phyloP scores from a whole-genome alignment of 2,888 invertebrate species.

The Merodon equestris region DNA sequence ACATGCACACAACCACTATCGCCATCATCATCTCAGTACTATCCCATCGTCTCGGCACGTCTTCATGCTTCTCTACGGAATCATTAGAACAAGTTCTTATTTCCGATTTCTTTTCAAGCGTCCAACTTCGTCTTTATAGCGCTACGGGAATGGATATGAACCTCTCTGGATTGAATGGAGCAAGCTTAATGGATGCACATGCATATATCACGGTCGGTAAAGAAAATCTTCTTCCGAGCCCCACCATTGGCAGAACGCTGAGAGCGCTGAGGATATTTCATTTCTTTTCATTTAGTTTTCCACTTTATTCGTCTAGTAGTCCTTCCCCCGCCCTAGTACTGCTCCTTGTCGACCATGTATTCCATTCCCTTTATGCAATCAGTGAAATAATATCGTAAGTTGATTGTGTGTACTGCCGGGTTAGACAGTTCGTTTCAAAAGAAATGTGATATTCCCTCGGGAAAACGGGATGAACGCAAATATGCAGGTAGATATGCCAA shows the following conservation, averaged over 20 bases:
- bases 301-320: slow-evolving; percentile 49
- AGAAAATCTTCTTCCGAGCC: slow-evolving; percentile 49
- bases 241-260: not conserved
- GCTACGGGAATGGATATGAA: not conserved
- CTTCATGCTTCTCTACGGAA: slow-evolving; percentile 1
- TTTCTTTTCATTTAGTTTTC: slow-evolving; percentile 64
- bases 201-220: slow-evolving; percentile 51
- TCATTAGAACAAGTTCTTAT: slow-evolving; percentile 48
- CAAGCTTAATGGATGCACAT: slow-evolving; percentile 49
- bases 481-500: slow-evolving; percentile 54
- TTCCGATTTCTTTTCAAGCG: slow-evolving; percentile 60
- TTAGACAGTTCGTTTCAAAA: slow-evolving; percentile 67
- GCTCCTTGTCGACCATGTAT: slow-evolving; percentile 39
- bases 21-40: slow-evolving; percentile 18
- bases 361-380: slow-evolving; percentile 66
- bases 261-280: slow-evolving; percentile 63
- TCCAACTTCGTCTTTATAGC: slow-evolving; percentile 44
- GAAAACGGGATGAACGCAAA: slow-evolving; percentile 41
- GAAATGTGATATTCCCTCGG: slow-evolving; percentile 56
- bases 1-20: slow-evolving; percentile 15
- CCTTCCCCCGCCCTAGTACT: not conserved
- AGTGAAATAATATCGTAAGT: slow-evolving; percentile 68
- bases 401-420: slow-evolving; percentile 67
- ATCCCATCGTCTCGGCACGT: slow-evolving; percentile 2
- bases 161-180: slow-evolving; percentile 27